Base-by-base conservation (phyloP, 2,113 vertebrate genomes). In the Promerops cafer region DNA sequence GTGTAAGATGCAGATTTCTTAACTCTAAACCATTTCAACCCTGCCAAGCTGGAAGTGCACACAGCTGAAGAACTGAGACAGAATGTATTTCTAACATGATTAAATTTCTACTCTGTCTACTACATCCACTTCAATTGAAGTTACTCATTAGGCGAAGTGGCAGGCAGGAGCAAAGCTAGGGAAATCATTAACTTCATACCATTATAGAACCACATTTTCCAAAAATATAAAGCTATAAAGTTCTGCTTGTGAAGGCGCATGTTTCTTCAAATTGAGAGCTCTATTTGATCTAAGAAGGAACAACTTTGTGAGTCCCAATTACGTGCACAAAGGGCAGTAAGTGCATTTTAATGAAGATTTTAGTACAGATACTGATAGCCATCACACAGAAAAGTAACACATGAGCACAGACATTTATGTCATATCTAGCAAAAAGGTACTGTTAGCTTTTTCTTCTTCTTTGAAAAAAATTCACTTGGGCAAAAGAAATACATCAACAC, bases 111-210 rank as follows among this genome's bases (percentile, higher is more conserved):
- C 53, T 57, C 39, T n/a, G n/a, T 88, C 83, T 90, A 94, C 83
- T 94, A 64, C 83, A 92, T 91, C 89, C 61, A 78, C 83, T 92
- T 93, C 88, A 66, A 53, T 0, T 84, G 72, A 95, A 94, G 69
- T 42, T 70, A 92, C 89, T 95, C 93, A 91, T 94, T 93, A 95
- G 83, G 57, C 53, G 30, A 97, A 93, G 77, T 35, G 69, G 89
- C 87, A 95, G 89, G 31, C 87, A 91, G 65, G 9, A 96, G 70
- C n/a, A 94, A 63, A 96, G 80, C 91, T 40, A 45, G 66, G 57
- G 66, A 79, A 92, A 95, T 89, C 81, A 87, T 92, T 96, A 95
- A 77, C 74, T 86, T 79, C 50, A 30, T 13, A 65, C 78, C 66
- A 83, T 80, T 76, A 95, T 33, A 80, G 66, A 86, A 56, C 47